Evolutionary conservation across 2,888 invertebrate species (phyloP).

Genomic region (Andrena trimmerana): DNA sequence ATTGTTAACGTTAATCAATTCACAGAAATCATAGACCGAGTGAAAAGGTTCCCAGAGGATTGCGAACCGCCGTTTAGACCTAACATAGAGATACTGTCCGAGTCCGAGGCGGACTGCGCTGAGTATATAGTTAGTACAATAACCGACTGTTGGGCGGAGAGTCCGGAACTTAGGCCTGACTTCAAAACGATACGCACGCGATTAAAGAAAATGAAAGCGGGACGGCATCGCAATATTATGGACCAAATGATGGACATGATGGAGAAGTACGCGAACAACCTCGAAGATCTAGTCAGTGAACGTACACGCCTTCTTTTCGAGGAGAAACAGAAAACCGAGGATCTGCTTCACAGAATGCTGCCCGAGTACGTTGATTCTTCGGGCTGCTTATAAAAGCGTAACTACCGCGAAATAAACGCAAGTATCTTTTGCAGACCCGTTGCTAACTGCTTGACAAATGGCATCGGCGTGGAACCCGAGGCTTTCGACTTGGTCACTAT

Average conservation of each 20-base stretch:
- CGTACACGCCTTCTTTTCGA: slow-evolving; percentile 95
- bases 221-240: slow-evolving; percentile 96
- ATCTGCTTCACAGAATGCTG: slow-evolving; percentile 96
- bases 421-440: slow-evolving; percentile 89
- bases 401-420: background rate
- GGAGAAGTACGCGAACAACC: slow-evolving; percentile 97
- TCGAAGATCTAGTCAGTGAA: slow-evolving; percentile 97
- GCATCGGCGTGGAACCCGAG: slow-evolving; percentile 96
- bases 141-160: slow-evolving; percentile 96
- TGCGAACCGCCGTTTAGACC: slow-evolving; percentile 93
- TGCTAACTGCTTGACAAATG: slow-evolving; percentile 94
- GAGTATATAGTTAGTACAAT: slow-evolving; percentile 94
- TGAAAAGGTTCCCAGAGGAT: slow-evolving; percentile 89
- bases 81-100: slow-evolving; percentile 90
- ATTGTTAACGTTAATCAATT: slow-evolving; percentile 66
- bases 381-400: too few species aligned
- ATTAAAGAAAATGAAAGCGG: slow-evolving; percentile 95
- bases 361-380: slow-evolving; percentile 89
- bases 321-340: slow-evolving; percentile 97
- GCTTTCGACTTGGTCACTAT: slow-evolving; percentile 97
- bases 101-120: slow-evolving; percentile 90
- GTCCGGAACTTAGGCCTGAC: slow-evolving; percentile 93
- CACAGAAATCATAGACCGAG: slow-evolving; percentile 93
- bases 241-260: slow-evolving; percentile 99
- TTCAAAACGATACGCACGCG: slow-evolving; percentile 92